Evolutionary conservation across 2,113 vertebrate genomes (phyloP), one percentile per base, ranked within the genome.

Genomic region (Excalfactoria chinensis): DNA sequence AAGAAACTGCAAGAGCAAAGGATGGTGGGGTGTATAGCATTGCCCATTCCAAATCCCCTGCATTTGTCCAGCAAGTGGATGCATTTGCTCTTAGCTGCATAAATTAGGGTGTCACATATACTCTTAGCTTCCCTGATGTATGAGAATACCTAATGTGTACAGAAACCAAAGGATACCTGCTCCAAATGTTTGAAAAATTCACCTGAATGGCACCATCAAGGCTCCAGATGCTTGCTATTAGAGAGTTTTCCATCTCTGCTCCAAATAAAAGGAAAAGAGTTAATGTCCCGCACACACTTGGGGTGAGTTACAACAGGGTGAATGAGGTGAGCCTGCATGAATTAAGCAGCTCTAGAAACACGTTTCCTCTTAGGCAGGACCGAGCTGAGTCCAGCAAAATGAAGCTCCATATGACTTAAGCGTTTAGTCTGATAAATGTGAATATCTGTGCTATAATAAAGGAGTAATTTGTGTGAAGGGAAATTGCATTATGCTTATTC

Each of bases 401-500:
- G 64, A 71, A 92, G 78, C 32, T 81, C 19, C 41, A 56, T 37
- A 73, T 11, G 30, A 90, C 63, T 94, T 80, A 51, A 84, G 76
- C 48, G 86, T 56, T 92, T 78, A 78, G 25, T 30, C 58, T 83
- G 64, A 91, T 76, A 80, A 82, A 92, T 77, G 74, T 90, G 93
- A 87, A 69, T 91, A 91, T 96, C 62, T 90, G 32, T 69, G 28
- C 18, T 70, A 71, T 62, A 94, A 89, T 81, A 95, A 88, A 87
- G 68, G 40, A 91, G 46, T 60, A 94, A 91, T 93, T 93, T 96
- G 20, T 32, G 21, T 56, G 73, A 96, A 93, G 48, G n/a, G 64
- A 96, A 94, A 86, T 90, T 96, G 64, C 56, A 92, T 95, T 94
- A 95, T 93, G 56, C 93, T 93, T 95, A 79, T 94, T 93, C 82